Percentiles rank a stretch among this genome's conserved stretches.
Conservation (phyloP, 2,888 invertebrate species). For the Stenolophus ochropezus region DNA sequence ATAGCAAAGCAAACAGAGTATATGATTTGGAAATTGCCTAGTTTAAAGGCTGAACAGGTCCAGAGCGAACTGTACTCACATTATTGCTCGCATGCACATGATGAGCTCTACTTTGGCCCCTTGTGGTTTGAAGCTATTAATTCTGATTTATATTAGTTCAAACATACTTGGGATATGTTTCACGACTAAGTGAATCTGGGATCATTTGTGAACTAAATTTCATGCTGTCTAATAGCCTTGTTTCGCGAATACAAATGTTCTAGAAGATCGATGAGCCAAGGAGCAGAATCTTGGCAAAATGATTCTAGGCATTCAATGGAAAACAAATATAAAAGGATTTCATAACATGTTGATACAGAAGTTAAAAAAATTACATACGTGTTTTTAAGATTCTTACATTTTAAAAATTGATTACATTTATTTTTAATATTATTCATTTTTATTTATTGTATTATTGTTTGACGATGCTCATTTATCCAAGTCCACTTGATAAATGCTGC, state of each 20-base stretch:
- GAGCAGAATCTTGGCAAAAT: not conserved
- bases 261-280: not conserved
- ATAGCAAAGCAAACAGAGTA: not conserved
- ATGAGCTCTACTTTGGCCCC: not conserved
- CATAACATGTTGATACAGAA: too few relatives aligned
- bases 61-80: not conserved
- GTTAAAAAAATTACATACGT: too few relatives aligned
- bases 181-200: not conserved
- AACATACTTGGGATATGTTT: not conserved
- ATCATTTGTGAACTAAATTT: not conserved
- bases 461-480: too few relatives aligned
- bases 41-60: too few relatives aligned
- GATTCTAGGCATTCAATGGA: not conserved
- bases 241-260: not conserved
- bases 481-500: too few relatives aligned
- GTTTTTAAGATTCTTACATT: too few relatives aligned
- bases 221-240: not conserved
- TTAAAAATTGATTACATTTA: too few relatives aligned
- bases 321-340: not conserved
- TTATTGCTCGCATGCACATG: not conserved
- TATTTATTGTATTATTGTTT: too few relatives aligned
- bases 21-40: too few relatives aligned
- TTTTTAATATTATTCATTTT: too few relatives aligned
- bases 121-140: not conserved
- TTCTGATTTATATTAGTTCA: not conserved